These are phyloP conservation scores for Ooceraea biroi DNA, from an alignment of 1,140 invertebrate genomes.

Conservation along the genomic window DNA sequence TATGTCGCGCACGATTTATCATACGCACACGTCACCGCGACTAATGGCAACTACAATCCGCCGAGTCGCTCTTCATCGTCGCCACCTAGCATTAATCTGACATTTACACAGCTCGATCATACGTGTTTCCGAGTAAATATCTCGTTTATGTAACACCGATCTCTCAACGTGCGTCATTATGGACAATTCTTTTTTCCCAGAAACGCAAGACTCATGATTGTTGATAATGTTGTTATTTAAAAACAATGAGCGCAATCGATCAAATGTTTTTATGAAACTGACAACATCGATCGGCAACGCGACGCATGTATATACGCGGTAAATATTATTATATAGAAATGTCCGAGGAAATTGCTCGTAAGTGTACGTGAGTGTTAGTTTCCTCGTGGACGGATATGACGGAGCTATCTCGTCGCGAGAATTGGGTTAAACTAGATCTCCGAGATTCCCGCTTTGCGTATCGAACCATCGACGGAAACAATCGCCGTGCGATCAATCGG, in stretches of 20 bases:
- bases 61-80: background rate
- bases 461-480: background rate
- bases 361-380: too few relatives aligned
- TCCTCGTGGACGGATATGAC: too few relatives aligned
- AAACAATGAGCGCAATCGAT: background rate
- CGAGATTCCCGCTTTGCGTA: too few relatives aligned
- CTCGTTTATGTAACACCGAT: background rate
- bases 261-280: background rate
- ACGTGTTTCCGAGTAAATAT: constrained; percentile 1
- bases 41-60: background rate
- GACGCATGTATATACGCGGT: too few relatives aligned
- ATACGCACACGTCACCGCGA: background rate
- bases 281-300: too few relatives aligned
- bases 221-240: background rate
- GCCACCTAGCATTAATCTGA: background rate
- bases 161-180: background rate
- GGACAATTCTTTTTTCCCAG: background rate
- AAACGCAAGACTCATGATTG: background rate
- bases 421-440: too few relatives aligned
- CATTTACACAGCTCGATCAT: background rate
- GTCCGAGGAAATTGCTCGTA: too few relatives aligned
- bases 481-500: background rate
- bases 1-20: constrained; percentile 29
- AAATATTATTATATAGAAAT: too few relatives aligned
- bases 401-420: too few relatives aligned